phyloP scores from a whole-genome alignment of 2,888 invertebrate genomes.

The Acrobasis repandana region DNA sequence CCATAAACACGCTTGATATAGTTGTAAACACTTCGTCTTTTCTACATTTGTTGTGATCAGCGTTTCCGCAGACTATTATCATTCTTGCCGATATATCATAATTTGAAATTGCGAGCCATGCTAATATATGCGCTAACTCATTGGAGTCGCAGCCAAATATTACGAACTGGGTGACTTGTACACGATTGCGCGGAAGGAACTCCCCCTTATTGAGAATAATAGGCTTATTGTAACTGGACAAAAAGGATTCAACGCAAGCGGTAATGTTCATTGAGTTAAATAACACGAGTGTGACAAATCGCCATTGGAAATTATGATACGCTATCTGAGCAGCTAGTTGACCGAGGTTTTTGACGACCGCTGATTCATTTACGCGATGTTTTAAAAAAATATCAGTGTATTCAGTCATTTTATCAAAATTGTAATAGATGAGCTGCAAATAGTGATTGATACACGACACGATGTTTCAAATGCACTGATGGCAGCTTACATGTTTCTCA shows the following conservation, averaged over 20 bases:
- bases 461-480: slow-evolving; percentile 7
- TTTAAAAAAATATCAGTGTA: slow-evolving; percentile 12
- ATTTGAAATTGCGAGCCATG: slow-evolving; percentile 42
- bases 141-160: slow-evolving; percentile 47
- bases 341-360: slow-evolving; percentile 41
- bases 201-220: slow-evolving; percentile 46
- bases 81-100: slow-evolving; percentile 54
- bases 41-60: slow-evolving; percentile 41
- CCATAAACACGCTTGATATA: slow-evolving; percentile 39
- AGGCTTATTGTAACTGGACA: slow-evolving; percentile 45
- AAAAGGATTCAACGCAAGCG: slow-evolving; percentile 45
- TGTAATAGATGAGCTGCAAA: not conserved
- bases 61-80: slow-evolving; percentile 48
- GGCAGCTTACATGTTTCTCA: not conserved
- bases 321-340: slow-evolving; percentile 57
- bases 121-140: slow-evolving; percentile 44
- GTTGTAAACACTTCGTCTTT: slow-evolving; percentile 46
- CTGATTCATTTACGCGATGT: slow-evolving; percentile 20
- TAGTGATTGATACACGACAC: too few relatives aligned
- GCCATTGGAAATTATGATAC: slow-evolving; percentile 59
- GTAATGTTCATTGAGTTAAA: slow-evolving; percentile 41
- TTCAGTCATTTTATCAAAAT: not conserved
- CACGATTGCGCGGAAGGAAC: slow-evolving; percentile 35
- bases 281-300: slow-evolving; percentile 52
- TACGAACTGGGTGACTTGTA: slow-evolving; percentile 47